Evolutionary conservation across 2,888 invertebrate species (phyloP).

Genomic region (Orchesellides sinensis): DNA sequence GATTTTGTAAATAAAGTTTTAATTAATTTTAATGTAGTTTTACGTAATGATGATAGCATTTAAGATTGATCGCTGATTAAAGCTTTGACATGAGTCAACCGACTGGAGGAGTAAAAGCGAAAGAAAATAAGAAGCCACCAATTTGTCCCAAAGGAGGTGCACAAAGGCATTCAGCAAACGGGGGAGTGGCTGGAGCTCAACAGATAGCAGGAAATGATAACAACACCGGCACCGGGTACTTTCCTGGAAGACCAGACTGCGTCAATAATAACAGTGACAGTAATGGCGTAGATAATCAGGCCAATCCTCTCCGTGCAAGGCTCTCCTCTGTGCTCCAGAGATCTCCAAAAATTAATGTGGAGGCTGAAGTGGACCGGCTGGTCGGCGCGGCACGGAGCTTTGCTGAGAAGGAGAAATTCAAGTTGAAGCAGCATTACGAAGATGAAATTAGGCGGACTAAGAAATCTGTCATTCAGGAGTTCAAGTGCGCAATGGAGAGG

Average conservation of each 20-base stretch:
- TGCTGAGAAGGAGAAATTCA: constrained; percentile 45
- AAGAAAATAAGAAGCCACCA: neutral
- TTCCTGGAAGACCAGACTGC: neutral
- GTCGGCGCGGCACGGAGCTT: constrained; percentile 15
- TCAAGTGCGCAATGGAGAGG: constrained; percentile 45
- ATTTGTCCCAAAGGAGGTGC: neutral
- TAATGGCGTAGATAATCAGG: neutral
- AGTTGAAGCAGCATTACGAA: constrained; percentile 53
- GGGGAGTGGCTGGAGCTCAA: too few relatives aligned
- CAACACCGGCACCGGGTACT: too few relatives aligned
- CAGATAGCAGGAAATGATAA: too few relatives aligned
- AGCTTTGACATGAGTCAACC: too few relatives aligned
- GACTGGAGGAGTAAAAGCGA: too few relatives aligned
- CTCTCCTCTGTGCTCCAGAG: neutral
- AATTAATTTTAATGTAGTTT: too few relatives aligned
- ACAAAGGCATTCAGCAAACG: too few relatives aligned
- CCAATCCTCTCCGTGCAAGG: neutral
- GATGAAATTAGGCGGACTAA: constrained; percentile 35
- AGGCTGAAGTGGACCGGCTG: constrained; percentile 36
- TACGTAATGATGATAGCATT: too few relatives aligned
- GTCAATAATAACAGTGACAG: constrained; percentile 4
- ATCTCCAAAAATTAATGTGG: constrained; percentile 6
- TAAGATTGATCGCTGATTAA: too few relatives aligned
- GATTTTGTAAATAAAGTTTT: too few relatives aligned
- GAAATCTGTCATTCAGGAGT: constrained; percentile 23